A percentile compares a stretch with the other conserved stretches of the same genome.
Evolutionary conservation across 2,888 invertebrate genomes (phyloP).

Genomic region (Tanytarsus gracilentus): DNA sequence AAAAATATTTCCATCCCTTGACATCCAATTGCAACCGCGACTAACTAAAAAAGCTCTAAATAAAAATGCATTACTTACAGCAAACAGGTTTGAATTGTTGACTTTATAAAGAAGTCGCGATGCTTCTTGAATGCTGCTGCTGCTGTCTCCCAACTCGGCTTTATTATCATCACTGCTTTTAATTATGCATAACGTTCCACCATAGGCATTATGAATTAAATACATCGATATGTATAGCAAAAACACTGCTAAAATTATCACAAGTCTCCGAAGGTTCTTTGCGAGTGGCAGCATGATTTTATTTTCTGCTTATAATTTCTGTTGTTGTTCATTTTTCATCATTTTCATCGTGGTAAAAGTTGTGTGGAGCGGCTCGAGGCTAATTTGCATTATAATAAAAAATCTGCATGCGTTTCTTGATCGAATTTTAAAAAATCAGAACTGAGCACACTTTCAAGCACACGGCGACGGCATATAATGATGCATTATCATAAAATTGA

Average conservation of each 20-base stretch:
- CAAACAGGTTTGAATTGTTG: constrained; percentile 28
- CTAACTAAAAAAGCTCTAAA: neutral
- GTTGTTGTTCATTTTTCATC: constrained; percentile 10
- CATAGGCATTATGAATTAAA: constrained; percentile 26
- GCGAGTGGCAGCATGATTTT: constrained; percentile 23
- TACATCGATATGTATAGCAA: constrained; percentile 21
- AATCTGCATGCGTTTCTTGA: constrained; percentile 6
- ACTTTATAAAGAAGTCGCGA: constrained; percentile 13
- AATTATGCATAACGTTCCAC: constrained; percentile 24
- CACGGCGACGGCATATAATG: constrained; percentile 7
- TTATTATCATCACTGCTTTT: constrained; percentile 22
- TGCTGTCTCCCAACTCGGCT: constrained; percentile 11
- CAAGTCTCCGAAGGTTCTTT: constrained; percentile 10
- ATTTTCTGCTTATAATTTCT: neutral
- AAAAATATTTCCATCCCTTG: neutral
- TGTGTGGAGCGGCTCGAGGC: constrained; percentile 16
- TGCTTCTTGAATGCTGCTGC: too few relatives aligned
- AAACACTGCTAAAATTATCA: constrained; percentile 10
- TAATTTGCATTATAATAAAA: constrained; percentile 25
- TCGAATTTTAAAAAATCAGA: constrained; percentile 15
- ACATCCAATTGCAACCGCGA: neutral
- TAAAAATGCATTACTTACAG: constrained; percentile 18
- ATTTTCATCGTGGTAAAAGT: constrained; percentile 8
- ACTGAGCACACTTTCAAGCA: constrained; percentile 22
- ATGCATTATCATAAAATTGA: constrained; percentile 11